A percentile compares a stretch with the other conserved stretches of the same genome.
phyloP scores from a whole-genome alignment of 2,888 invertebrate genomes.

The Malthinus seriepunctatus region DNA sequence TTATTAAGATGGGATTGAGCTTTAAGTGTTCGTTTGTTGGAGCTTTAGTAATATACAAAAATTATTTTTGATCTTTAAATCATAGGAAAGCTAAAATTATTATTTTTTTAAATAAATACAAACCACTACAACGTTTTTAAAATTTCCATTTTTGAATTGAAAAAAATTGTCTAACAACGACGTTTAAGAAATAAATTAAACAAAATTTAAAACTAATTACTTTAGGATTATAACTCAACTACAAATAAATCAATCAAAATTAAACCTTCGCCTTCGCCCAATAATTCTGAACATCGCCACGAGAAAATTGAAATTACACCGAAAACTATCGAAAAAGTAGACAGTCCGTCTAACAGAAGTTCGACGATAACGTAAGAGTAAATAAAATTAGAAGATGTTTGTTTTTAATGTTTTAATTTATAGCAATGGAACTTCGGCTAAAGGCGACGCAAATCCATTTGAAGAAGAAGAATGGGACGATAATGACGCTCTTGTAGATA shows the following conservation, averaged over 20 bases:
- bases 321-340: constrained; percentile 46
- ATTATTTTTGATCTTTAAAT: no score
- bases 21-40: no score
- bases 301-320: constrained; percentile 52
- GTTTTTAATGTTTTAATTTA: neutral
- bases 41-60: no score
- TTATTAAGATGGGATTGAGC: no score
- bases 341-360: constrained; percentile 60
- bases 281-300: constrained; percentile 49
- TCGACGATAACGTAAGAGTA: constrained; percentile 66
- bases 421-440: constrained; percentile 64
- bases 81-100: no score
- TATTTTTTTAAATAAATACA: no score
- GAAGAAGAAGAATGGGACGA: constrained; percentile 85
- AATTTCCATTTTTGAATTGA: no score
- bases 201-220: neutral
- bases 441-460: constrained; percentile 79
- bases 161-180: no score
- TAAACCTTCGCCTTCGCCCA: constrained; percentile 23
- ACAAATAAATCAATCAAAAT: constrained; percentile 40
- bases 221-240: constrained; percentile 27
- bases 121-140: no score
- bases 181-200: no score
- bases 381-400: neutral
- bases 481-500: constrained; percentile 83